Conservation (phyloP, 1,140 invertebrate species). For the Lerema accius region DNA sequence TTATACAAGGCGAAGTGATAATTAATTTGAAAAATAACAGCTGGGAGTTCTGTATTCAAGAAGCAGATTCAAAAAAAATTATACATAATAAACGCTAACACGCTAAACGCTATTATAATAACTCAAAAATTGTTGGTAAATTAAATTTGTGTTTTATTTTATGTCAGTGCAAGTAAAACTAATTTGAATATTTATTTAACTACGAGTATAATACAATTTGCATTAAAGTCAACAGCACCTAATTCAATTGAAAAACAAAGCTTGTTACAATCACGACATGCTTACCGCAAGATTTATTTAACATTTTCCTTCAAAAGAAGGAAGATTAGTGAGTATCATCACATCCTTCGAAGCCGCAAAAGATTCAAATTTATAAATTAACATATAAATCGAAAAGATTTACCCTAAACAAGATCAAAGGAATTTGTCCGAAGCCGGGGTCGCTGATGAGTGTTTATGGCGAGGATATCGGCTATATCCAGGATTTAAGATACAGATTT, state of each 20-base stretch:
- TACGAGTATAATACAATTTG: too few species aligned
- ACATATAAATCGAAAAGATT: constrained; percentile 81
- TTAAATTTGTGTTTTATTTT: too few species aligned
- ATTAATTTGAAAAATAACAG: too few species aligned
- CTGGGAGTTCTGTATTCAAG: too few species aligned
- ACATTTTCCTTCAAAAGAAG: constrained; percentile 43
- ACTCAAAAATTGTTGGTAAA: too few species aligned
- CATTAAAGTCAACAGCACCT: neutral
- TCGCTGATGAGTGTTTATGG: constrained; percentile 72
- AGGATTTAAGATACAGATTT: constrained; percentile 53
- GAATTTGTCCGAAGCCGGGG: constrained; percentile 71
- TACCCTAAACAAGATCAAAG: constrained; percentile 80
- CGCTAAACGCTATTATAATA: too few species aligned
- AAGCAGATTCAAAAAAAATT: too few species aligned
- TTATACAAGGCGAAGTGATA: too few species aligned
- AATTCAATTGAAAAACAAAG: constrained; percentile 32
- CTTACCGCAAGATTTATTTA: constrained; percentile 40
- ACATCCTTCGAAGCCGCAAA: constrained; percentile 54
- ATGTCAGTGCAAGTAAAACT: too few species aligned
- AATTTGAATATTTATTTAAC: too few species aligned
- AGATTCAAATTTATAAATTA: constrained; percentile 79
- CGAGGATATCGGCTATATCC: constrained; percentile 47
- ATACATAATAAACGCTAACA: too few species aligned
- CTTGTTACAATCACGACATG: constrained; percentile 38
- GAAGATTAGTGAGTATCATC: constrained; percentile 57